phyloP scores from a whole-genome alignment of 2,113 vertebrate species.

The Lagopus muta region DNA sequence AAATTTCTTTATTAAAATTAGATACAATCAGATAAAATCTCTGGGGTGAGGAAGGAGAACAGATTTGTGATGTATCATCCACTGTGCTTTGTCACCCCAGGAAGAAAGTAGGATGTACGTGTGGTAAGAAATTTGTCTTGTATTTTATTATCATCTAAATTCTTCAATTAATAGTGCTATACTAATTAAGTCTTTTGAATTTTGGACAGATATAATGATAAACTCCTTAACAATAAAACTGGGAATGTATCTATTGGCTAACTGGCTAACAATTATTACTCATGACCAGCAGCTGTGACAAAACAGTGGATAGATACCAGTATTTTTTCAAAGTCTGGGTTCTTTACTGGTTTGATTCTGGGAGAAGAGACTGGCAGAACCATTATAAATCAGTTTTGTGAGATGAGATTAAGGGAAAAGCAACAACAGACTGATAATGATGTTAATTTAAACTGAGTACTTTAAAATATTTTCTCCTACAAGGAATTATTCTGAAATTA shows the following conservation, averaged over 20 bases:
- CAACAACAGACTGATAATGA: not conserved
- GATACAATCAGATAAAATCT: not conserved
- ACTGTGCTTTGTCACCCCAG: not conserved
- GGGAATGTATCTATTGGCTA: not conserved
- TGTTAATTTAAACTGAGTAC: not conserved
- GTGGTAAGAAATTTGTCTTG: not conserved
- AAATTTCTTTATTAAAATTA: not conserved
- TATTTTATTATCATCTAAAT: not conserved
- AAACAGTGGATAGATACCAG: not conserved
- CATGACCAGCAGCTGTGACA: not conserved
- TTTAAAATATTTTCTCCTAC: not conserved
- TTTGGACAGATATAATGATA: constrained; percentile 12
- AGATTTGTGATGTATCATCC: not conserved
- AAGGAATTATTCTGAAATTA: not conserved
- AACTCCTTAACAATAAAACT: not conserved
- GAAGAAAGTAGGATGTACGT: not conserved
- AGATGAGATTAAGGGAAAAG: not conserved
- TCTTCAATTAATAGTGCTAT: not conserved
- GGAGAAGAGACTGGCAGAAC: not conserved
- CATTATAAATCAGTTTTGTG: not conserved
- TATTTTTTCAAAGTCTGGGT: not conserved
- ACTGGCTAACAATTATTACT: constrained; percentile 33
- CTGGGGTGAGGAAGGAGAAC: not conserved
- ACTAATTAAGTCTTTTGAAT: constrained; percentile 1
- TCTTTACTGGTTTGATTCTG: not conserved